Percentiles rank a stretch among this genome's conserved stretches.
These are phyloP conservation scores for Lypha dubia DNA, from an alignment of 2,888 invertebrate species.

Conservation along the genomic window DNA sequence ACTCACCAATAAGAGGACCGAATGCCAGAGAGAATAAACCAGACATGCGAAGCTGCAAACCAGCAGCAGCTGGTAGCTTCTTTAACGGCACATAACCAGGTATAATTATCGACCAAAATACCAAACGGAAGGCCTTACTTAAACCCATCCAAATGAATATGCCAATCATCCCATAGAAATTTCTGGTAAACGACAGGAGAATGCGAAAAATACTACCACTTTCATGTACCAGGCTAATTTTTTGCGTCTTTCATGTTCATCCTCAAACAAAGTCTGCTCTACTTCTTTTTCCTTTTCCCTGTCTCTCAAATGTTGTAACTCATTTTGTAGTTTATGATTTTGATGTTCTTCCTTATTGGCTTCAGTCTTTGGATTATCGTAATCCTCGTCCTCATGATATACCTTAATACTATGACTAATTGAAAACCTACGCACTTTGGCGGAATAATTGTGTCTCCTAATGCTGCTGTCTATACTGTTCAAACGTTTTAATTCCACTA, in stretches of 20 bases:
- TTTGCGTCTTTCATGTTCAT: conserved; percentile 77
- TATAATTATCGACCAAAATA: conserved; percentile 89
- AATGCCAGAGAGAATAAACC: conserved; percentile 86
- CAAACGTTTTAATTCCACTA: conserved; percentile 76
- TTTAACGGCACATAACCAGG: conserved; percentile 88
- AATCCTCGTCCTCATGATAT: conserved; percentile 66
- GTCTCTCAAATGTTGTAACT: conserved; percentile 48
- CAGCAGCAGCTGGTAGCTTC: conserved; percentile 88
- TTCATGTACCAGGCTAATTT: conserved; percentile 85
- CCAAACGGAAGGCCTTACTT: conserved; percentile 89
- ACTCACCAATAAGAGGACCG: conserved; percentile 88
- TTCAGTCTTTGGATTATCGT: not conserved
- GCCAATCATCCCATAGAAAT: conserved; percentile 84
- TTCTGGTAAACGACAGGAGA: conserved; percentile 85
- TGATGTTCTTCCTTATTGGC: conserved; percentile 46
- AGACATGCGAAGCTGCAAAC: conserved; percentile 87
- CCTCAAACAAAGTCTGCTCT: conserved; percentile 74
- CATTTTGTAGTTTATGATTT: conserved; percentile 2
- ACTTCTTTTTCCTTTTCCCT: conserved; percentile 14
- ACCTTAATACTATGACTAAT: conserved; percentile 78
- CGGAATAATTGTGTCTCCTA: conserved; percentile 22
- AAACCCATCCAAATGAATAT: conserved; percentile 88
- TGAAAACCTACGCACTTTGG: conserved; percentile 77
- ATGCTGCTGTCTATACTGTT: conserved; percentile 75
- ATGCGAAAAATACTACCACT: conserved; percentile 87